These are phyloP conservation scores for Psittacus erithacus DNA, from an alignment of 2,113 vertebrate species.

Conservation along the genomic window DNA sequence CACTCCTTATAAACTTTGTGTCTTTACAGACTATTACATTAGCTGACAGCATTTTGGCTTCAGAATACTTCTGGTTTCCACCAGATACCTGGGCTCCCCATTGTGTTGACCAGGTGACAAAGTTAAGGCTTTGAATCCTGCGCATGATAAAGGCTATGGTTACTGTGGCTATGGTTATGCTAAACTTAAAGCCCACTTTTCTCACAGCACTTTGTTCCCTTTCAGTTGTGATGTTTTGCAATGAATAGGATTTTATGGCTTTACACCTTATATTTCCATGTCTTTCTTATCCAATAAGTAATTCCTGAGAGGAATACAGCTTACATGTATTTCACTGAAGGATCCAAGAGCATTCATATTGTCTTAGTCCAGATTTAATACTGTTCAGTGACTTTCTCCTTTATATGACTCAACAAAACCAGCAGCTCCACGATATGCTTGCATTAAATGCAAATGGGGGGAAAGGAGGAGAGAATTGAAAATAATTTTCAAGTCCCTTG, in stretches of 20 bases:
- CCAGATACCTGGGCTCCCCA: not conserved
- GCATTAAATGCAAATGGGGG: fast-evolving
- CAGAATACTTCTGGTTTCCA: not conserved
- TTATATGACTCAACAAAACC: slow-evolving; percentile 4
- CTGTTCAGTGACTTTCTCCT: not conserved
- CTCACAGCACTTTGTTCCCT: not conserved
- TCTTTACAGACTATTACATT: not conserved
- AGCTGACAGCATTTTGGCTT: not conserved
- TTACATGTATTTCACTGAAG: not conserved
- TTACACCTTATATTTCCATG: not conserved
- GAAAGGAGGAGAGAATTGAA: not conserved
- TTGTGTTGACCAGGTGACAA: not conserved
- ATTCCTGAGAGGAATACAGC: not conserved
- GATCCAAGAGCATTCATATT: not conserved
- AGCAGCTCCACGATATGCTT: not conserved
- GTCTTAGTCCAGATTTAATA: not conserved
- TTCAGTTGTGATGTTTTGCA: not conserved
- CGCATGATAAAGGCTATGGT: not conserved
- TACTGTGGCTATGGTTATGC: not conserved
- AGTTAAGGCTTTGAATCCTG: not conserved
- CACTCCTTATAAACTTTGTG: not conserved
- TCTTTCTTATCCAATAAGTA: not conserved
- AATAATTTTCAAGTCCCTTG: not conserved
- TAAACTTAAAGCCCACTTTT: not conserved
- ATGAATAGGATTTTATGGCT: not conserved